Conservation (phyloP, 2,797 vertebrate genomes). For the Peromyscus eremicus region DNA sequence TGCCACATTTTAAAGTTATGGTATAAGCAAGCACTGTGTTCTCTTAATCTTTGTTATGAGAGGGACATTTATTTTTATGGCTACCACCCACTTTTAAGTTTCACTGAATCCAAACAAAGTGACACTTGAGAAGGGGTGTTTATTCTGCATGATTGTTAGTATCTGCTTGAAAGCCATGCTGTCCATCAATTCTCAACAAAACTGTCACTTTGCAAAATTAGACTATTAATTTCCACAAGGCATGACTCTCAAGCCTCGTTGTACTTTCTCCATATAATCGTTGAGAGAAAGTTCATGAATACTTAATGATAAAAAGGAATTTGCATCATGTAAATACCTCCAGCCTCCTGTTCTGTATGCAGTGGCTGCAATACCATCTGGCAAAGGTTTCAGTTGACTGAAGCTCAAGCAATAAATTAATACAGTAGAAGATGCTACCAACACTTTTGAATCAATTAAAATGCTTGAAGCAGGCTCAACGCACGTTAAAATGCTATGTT, state of each 20-base stretch:
- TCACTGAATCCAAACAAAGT: conserved; percentile 65
- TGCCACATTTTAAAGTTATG: conserved; percentile 19
- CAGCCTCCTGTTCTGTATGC: conserved; percentile 84
- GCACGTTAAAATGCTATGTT: conserved; percentile 87
- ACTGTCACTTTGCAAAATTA: conserved; percentile 74
- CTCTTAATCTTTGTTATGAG: conserved; percentile 16
- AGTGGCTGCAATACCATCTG: conserved; percentile 86
- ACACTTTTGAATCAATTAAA: conserved; percentile 89
- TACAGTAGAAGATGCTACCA: conserved; percentile 87
- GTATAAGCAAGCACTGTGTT: conserved; percentile 22
- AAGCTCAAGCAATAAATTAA: conserved; percentile 88
- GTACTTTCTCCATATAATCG: conserved; percentile 72
- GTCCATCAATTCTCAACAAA: conserved; percentile 70
- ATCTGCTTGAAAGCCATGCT: conserved; percentile 56
- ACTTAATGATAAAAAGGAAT: conserved; percentile 84
- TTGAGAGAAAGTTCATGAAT: conserved; percentile 84
- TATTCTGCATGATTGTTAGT: background rate
- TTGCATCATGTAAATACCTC: conserved; percentile 85
- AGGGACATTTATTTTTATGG: conserved; percentile 40
- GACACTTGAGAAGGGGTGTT: conserved; percentile 7
- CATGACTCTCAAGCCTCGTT: conserved; percentile 75
- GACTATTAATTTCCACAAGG: conserved; percentile 80
- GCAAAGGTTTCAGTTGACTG: conserved; percentile 89
- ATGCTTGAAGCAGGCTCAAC: conserved; percentile 83
- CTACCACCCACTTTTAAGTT: conserved; percentile 63